Percentiles rank a stretch among this genome's conserved stretches.
phyloP scores from a whole-genome alignment of 2,113 vertebrate species.

The Anguilla japonica region DNA sequence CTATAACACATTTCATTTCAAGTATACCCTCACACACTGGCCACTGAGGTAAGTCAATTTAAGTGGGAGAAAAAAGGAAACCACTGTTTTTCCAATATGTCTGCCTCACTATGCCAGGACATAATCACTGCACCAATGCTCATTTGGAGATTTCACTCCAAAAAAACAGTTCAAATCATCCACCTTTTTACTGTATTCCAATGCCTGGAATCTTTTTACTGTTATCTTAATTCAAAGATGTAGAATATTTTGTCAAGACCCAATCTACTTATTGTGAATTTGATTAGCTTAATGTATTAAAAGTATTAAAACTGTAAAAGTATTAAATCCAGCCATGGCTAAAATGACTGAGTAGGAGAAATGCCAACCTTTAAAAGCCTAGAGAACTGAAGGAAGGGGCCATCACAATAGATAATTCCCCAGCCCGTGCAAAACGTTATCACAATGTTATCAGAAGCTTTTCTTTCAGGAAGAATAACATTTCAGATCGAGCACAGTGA shows the following conservation, averaged over 20 bases:
- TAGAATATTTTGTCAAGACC: neutral
- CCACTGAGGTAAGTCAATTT: neutral
- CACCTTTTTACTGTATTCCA: constrained; percentile 12
- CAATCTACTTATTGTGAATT: neutral
- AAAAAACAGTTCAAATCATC: constrained; percentile 23
- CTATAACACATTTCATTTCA: neutral
- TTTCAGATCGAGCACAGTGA: neutral
- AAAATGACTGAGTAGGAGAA: neutral
- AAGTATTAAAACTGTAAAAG: neutral
- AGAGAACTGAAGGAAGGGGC: neutral
- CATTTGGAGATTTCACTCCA: neutral
- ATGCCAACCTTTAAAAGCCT: neutral
- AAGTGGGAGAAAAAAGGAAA: neutral
- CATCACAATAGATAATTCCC: neutral
- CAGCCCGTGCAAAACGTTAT: neutral
- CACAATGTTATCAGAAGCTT: no score
- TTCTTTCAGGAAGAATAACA: neutral
- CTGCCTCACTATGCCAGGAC: neutral
- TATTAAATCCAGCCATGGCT: neutral
- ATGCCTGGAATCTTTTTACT: constrained; percentile 14
- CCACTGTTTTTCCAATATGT: neutral
- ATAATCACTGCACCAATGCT: constrained; percentile 5
- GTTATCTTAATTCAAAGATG: neutral
- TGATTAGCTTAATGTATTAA: neutral
- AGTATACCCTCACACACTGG: neutral